Evolutionary conservation across 1,140 invertebrate genomes (phyloP).

Genomic region (Zaprionus gabonicus): DNA sequence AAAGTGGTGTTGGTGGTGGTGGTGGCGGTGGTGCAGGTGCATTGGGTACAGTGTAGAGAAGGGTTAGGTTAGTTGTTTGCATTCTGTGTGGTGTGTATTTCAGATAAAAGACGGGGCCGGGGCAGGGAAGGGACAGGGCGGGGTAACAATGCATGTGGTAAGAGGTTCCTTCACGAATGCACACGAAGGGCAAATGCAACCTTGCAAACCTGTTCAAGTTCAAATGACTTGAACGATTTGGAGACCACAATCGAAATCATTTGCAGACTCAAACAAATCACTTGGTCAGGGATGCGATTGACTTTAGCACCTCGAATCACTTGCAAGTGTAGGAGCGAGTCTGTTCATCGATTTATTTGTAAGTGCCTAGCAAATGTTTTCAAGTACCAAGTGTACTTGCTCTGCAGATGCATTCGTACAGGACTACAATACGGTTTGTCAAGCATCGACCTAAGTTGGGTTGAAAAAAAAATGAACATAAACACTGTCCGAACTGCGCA

Average conservation of each 20-base stretch:
- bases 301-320: neutral
- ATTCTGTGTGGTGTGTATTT: neutral
- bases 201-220: neutral
- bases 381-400: neutral
- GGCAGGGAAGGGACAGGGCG: neutral
- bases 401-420: neutral
- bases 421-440: neutral
- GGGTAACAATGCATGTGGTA: neutral
- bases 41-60: slow-evolving; percentile 32
- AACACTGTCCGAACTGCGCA: neutral
- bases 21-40: neutral
- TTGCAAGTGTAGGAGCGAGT: neutral
- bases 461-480: neutral
- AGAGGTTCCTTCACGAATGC: neutral
- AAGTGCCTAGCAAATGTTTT: neutral
- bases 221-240: neutral
- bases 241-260: no score
- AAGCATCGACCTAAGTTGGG: neutral
- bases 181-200: neutral
- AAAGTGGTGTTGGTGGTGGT: slow-evolving; percentile 1
- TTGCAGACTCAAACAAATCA: neutral
- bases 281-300: neutral
- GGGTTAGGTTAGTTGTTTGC: slow-evolving; percentile 28
- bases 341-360: neutral
- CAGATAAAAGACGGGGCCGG: neutral